Evolutionary conservation across 2,888 invertebrate species (phyloP).

Genomic region (Frankliniella fusca): DNA sequence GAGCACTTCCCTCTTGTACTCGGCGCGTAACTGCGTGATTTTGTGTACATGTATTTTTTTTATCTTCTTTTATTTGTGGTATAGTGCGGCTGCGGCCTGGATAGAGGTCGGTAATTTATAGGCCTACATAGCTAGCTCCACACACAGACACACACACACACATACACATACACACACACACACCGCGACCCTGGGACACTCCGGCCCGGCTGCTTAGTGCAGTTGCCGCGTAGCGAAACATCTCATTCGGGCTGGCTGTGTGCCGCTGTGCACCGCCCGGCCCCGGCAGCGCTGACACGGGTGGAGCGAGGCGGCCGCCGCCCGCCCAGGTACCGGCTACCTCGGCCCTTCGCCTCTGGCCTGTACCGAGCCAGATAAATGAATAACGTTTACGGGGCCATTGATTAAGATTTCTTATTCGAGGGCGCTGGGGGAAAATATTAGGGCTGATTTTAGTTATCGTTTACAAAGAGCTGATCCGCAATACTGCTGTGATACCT

Average conservation of each 20-base stretch:
- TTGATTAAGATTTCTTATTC: background rate
- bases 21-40: too few relatives aligned
- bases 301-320: background rate
- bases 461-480: too few relatives aligned
- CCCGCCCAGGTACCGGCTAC: background rate
- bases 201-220: background rate
- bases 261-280: too few relatives aligned
- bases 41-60: too few relatives aligned
- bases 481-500: too few relatives aligned
- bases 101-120: background rate
- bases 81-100: background rate
- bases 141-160: background rate
- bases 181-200: background rate
- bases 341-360: background rate
- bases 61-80: too few relatives aligned
- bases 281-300: too few relatives aligned
- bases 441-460: too few relatives aligned
- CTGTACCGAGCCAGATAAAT: background rate
- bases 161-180: background rate
- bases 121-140: background rate
- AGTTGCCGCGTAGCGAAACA: background rate
- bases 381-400: background rate
- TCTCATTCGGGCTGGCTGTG: background rate
- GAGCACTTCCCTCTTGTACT: too few relatives aligned
- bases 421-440: background rate